Evolutionary conservation across 2,797 vertebrate species (phyloP), one percentile per base, ranked within the genome.

Genomic region (Lepus oiostolus): DNA sequence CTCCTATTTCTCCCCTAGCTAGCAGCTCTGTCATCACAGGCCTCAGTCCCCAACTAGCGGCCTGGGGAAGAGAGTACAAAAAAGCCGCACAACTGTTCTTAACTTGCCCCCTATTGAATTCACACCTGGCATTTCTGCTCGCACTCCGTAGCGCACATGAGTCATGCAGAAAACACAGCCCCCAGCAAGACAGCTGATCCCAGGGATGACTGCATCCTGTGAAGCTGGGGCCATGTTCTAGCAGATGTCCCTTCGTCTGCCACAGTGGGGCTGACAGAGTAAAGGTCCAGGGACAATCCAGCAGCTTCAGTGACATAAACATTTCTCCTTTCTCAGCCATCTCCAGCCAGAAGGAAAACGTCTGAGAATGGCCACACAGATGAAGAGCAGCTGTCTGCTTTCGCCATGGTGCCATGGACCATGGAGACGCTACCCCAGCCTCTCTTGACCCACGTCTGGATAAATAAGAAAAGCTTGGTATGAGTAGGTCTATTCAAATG

Each of bases 361-460:
- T 67, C 26, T 2, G 70, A 72, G 72, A 75, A 70, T 1, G 24
- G 14, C 21, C 85, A 28, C 68, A 17, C 5, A 21, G 60, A 68
- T 1, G 21, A 65, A 67, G 75, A 30, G 16, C 8, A 35, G 35
- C 17, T 4, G 5, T 32, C 63, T 38, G 72, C 28, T 75, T n/a
- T 30, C 1, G 62, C 72, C 76, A 62, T 0, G 0, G 47, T 54
- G 16, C 42, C 63, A 7, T 4, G 26, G 91, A 13, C 30, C 2
- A 9, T 87, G 63, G 22, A 93, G 89, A 91, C 4, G 3, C 76
- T 38, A 26, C 6, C 26, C 28, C 16, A 22, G 30, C n/a, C 67
- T 24, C 50, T 90, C 71, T 88, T 96, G 95, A 96, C 82, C 74
- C 42, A 83, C 8, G 95, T 95, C 94, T 88, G 88, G 83, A 92